These are phyloP conservation scores for Passer domesticus DNA, from an alignment of 2,113 vertebrate genomes.

Conservation along the genomic window DNA sequence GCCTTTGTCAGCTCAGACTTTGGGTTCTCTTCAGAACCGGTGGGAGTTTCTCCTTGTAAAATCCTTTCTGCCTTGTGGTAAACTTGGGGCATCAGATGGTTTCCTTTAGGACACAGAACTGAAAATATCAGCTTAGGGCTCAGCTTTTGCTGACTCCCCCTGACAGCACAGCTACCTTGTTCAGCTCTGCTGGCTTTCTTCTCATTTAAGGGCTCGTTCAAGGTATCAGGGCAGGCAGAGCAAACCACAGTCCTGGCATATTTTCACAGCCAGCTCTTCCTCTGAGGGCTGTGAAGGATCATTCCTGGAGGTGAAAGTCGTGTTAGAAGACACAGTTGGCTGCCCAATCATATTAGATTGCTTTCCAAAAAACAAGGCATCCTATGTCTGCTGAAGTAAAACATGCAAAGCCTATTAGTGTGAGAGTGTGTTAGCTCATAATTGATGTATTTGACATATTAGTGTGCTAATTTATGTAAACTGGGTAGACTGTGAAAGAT, in stretches of 20 bases:
- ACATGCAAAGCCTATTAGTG: background rate
- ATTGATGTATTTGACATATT: background rate
- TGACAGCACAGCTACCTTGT: background rate
- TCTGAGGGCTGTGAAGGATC: background rate
- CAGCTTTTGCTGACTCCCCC: background rate
- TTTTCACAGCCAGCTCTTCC: background rate
- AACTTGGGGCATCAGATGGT: background rate
- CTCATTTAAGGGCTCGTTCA: background rate
- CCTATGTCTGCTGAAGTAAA: background rate
- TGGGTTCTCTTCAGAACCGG: background rate
- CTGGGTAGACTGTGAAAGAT: background rate
- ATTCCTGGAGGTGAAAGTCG: background rate
- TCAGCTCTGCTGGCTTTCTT: background rate
- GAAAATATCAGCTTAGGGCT: background rate
- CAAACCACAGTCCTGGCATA: accelerated
- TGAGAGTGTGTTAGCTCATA: background rate
- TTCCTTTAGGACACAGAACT: background rate
- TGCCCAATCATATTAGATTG: background rate
- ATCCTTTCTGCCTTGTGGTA: background rate
- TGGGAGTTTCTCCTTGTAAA: background rate
- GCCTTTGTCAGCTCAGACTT: background rate
- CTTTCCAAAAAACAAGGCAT: background rate
- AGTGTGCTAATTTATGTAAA: constrained; percentile 26
- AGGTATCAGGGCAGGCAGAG: background rate
- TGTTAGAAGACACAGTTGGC: background rate